phyloP scores from a whole-genome alignment of 2,888 invertebrate species.

The Himalopsyche kuldschensis region DNA sequence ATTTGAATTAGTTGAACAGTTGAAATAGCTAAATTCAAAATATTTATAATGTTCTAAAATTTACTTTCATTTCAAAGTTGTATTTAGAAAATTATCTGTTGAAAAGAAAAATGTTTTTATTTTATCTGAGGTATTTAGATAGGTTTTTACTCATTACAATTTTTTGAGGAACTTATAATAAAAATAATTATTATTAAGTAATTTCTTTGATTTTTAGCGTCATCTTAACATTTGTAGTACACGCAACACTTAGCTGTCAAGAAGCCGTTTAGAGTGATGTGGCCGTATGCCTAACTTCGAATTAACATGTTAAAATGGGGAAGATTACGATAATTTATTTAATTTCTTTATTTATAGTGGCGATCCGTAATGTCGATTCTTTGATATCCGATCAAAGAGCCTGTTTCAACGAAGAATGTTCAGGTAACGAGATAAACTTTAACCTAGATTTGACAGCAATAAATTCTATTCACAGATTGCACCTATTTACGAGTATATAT shows the following conservation, averaged over 20 bases:
- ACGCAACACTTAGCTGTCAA: constrained; percentile 28
- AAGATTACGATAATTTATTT: constrained; percentile 38
- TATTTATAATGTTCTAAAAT: not conserved
- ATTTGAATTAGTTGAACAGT: too few relatives aligned
- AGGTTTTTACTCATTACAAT: too few relatives aligned
- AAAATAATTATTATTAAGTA: too few relatives aligned
- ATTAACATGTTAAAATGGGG: constrained; percentile 29
- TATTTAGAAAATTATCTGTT: too few relatives aligned
- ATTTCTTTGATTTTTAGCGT: not conserved
- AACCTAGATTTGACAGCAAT: constrained; percentile 33
- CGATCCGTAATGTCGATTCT: constrained; percentile 46
- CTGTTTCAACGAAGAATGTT: constrained; percentile 73
- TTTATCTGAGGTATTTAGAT: too few relatives aligned
- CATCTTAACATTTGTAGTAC: not conserved
- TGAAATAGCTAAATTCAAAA: not conserved
- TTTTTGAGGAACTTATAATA: too few relatives aligned
- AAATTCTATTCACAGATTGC: constrained; percentile 36
- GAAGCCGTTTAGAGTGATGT: constrained; percentile 34
- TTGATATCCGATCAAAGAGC: constrained; percentile 61
- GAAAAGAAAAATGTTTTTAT: too few relatives aligned
- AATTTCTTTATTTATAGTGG: constrained; percentile 44
- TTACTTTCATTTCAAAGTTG: not conserved
- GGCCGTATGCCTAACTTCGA: constrained; percentile 19
- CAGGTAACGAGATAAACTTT: constrained; percentile 54
- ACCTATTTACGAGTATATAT: not conserved